Evolutionary conservation across 2,888 invertebrate genomes (phyloP).

Genomic region (Hofmannophila pseudospretella): DNA sequence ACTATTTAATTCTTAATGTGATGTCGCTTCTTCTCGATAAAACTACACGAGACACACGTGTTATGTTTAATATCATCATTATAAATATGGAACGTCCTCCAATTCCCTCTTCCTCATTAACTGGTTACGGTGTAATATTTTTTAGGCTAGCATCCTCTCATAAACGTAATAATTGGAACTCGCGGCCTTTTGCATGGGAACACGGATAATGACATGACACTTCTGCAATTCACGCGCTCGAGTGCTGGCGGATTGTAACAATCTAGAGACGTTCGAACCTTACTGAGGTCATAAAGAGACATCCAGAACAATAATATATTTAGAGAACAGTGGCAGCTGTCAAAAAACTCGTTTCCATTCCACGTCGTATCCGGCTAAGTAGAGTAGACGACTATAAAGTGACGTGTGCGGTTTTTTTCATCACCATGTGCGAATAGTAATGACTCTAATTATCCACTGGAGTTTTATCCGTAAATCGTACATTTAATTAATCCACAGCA

Average conservation of each 20-base stretch:
- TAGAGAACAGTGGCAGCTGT: background rate
- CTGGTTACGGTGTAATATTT: slow-evolving; percentile 47
- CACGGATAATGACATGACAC: background rate
- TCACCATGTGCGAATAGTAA: slow-evolving; percentile 23
- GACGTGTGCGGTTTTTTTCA: slow-evolving; percentile 1
- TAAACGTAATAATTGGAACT: slow-evolving; percentile 29
- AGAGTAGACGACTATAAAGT: background rate
- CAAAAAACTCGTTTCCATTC: slow-evolving; percentile 1
- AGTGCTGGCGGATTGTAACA: too few relatives aligned
- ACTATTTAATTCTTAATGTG: background rate
- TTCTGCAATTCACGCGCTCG: too few relatives aligned
- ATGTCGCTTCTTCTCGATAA: slow-evolving; percentile 3
- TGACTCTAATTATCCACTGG: slow-evolving; percentile 31
- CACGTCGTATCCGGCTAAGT: background rate
- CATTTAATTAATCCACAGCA: slow-evolving; percentile 23
- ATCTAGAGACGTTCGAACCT: too few relatives aligned
- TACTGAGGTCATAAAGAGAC: too few relatives aligned
- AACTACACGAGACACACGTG: slow-evolving; percentile 4
- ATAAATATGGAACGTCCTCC: slow-evolving; percentile 44
- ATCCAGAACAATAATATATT: background rate
- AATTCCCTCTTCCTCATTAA: slow-evolving; percentile 75
- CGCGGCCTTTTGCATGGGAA: slow-evolving; percentile 4
- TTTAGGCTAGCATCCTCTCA: slow-evolving; percentile 61
- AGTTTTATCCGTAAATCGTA: slow-evolving; percentile 35
- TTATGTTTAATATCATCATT: slow-evolving; percentile 29